phyloP scores from a whole-genome alignment of 1,140 invertebrate species.

The Cyclargus thomasi region DNA sequence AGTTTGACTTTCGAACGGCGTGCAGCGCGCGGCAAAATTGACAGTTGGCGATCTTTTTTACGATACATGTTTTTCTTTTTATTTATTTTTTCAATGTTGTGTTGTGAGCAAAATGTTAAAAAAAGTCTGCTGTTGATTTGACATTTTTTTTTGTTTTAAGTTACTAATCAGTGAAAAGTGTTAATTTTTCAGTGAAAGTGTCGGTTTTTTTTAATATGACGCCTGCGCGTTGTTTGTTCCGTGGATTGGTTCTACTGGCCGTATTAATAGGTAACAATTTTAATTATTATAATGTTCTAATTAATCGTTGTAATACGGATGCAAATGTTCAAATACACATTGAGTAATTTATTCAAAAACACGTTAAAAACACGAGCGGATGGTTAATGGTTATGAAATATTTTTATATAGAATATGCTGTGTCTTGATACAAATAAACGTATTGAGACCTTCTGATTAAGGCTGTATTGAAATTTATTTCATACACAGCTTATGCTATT shows the following conservation, averaged over 20 bases:
- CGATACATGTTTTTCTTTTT: conserved; percentile 10
- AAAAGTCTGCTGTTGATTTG: neutral
- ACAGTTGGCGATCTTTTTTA: conserved; percentile 27
- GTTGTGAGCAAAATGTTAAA: conserved; percentile 10
- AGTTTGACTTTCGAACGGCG: conserved; percentile 65
- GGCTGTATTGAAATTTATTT: neutral
- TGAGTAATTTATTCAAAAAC: neutral
- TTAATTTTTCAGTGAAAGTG: conserved; percentile 51
- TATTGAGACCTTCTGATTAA: neutral
- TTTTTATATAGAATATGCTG: neutral
- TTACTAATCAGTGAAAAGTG: conserved; percentile 6
- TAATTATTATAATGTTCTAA: neutral
- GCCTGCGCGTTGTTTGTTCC: conserved; percentile 41
- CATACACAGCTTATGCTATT: neutral
- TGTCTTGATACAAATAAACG: conserved; percentile 3
- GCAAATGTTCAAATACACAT: neutral
- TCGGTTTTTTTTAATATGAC: conserved; percentile 50
- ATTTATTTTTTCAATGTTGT: too few relatives aligned
- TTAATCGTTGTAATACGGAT: neutral
- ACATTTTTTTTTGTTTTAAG: conserved; percentile 18
- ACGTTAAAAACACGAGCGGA: neutral
- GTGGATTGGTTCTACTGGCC: conserved; percentile 47
- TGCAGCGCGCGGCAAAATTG: conserved; percentile 36
- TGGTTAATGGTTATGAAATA: neutral
- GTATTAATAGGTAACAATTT: conserved; percentile 49